Conservation (phyloP, 2,113 vertebrate species). For the Pholis gunnellus region DNA sequence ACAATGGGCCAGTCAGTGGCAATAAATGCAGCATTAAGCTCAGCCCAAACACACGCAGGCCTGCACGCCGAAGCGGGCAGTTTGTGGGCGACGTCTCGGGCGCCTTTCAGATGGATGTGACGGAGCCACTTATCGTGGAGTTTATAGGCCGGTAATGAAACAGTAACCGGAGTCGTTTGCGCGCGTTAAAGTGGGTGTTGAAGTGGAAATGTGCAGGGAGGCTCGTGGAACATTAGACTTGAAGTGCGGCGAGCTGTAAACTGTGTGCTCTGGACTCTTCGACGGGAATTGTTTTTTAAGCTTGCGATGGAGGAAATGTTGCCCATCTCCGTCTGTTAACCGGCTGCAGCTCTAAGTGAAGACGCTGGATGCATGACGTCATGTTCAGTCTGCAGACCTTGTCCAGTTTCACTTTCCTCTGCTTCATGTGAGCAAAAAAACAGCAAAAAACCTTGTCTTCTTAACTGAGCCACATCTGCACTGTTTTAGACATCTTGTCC, state of each 20-base stretch:
- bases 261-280: slow-evolving; percentile 33
- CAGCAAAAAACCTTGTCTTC: neutral
- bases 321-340: neutral
- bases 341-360: slow-evolving; percentile 4
- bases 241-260: slow-evolving; percentile 35
- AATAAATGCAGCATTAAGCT: slow-evolving; percentile 41
- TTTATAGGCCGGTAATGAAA: slow-evolving; percentile 56
- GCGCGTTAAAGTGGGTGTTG: slow-evolving; percentile 56
- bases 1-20: slow-evolving; percentile 38
- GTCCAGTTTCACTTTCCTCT: slow-evolving; percentile 25
- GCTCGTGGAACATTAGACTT: slow-evolving; percentile 44
- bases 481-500: slow-evolving; percentile 37
- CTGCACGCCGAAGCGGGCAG: slow-evolving; percentile 7
- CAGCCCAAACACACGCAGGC: slow-evolving; percentile 20
- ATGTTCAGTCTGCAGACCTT: neutral
- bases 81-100: slow-evolving; percentile 47
- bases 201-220: slow-evolving; percentile 52
- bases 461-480: slow-evolving; percentile 29
- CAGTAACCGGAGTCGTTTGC: slow-evolving; percentile 58
- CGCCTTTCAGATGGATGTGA: slow-evolving; percentile 47
- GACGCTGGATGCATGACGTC: slow-evolving; percentile 14
- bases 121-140: slow-evolving; percentile 56
- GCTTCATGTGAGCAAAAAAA: neutral
- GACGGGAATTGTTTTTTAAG: slow-evolving; percentile 6
- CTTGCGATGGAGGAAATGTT: neutral